Evolutionary conservation across 2,113 vertebrate species (phyloP).

Genomic region (Reinhardtius hippoglossoides): DNA sequence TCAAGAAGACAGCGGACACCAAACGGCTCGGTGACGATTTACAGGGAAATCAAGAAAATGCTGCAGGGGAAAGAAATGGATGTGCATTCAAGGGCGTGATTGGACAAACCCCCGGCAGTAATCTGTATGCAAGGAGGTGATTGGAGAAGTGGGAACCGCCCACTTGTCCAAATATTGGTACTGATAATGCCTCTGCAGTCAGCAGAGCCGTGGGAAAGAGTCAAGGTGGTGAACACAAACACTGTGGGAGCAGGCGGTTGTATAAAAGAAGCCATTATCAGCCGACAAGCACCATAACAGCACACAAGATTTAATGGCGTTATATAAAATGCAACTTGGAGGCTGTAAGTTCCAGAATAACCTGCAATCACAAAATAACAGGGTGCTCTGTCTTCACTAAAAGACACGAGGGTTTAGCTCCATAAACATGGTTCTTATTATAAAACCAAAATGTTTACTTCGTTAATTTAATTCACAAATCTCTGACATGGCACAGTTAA

Average conservation of each 20-base stretch:
- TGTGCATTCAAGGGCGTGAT: not conserved
- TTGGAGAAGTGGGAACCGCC: not conserved
- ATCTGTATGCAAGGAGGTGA: constrained; percentile 10
- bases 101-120: not conserved
- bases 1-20: not conserved
- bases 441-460: not conserved
- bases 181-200: not conserved
- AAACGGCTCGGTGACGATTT: constrained; percentile 2
- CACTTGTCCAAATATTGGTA: constrained; percentile 3
- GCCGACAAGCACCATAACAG: not conserved
- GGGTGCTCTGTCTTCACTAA: not conserved
- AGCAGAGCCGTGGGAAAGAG: constrained; percentile 34
- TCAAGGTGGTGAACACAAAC: constrained; percentile 28
- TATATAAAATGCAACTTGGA: not conserved
- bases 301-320: not conserved
- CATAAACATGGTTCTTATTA: constrained; percentile 1
- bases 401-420: not conserved
- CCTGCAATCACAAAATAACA: not conserved
- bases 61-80: not conserved
- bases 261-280: not conserved
- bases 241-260: constrained; percentile 3
- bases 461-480: not conserved
- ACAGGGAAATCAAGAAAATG: no score
- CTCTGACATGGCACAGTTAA: not conserved
- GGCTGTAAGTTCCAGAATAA: not conserved